These are phyloP conservation scores for Amblyraja radiata DNA, from an alignment of 2,797 vertebrate species.

Conservation along the genomic window DNA sequence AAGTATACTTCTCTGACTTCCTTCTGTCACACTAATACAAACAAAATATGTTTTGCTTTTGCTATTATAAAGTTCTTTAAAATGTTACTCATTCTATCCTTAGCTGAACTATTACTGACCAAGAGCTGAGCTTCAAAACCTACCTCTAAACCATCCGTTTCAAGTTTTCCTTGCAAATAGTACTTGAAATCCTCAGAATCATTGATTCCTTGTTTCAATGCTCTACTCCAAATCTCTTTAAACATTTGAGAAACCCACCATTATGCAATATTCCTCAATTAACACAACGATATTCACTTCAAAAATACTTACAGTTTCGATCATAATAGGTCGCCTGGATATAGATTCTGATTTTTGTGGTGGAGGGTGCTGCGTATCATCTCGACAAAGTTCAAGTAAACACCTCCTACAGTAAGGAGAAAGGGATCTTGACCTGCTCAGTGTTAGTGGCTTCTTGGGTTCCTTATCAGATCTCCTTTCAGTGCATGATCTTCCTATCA, in stretches of 20 bases:
- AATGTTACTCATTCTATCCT: neutral
- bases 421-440: conserved; percentile 44
- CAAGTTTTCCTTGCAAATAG: neutral
- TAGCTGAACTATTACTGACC: neutral
- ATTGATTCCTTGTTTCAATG: neutral
- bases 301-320: conserved; percentile 51
- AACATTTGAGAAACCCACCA: neutral
- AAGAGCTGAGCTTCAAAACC: neutral
- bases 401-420: conserved; percentile 46
- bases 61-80: neutral
- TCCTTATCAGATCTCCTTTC: conserved; percentile 40
- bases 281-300: neutral
- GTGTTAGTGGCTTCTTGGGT: conserved; percentile 34
- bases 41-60: neutral
- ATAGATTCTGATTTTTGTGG: conserved; percentile 42
- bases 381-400: conserved; percentile 41
- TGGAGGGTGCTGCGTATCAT: conserved; percentile 43
- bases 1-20: neutral
- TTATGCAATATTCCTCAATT: neutral
- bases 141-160: neutral
- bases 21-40: conserved; percentile 29
- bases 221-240: neutral
- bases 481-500: conserved; percentile 40
- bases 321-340: conserved; percentile 48
- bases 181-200: neutral